Percentiles rank a stretch among this genome's conserved stretches.
Evolutionary conservation across 2,888 invertebrate species (phyloP).

Genomic region (Trissolcus brochymenae): DNA sequence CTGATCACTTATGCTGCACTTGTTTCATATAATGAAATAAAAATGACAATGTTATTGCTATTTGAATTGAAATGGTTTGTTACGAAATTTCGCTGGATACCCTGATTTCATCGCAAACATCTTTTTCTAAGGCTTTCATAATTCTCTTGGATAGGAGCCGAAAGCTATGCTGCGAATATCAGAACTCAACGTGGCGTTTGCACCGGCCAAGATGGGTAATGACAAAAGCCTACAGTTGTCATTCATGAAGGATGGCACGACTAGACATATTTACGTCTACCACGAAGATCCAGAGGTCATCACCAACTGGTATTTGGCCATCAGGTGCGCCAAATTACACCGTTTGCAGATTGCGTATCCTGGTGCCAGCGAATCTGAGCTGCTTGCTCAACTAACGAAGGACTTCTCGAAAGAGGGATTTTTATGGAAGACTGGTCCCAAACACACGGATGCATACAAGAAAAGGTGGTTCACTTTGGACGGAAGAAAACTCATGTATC

Average conservation of each 20-base stretch:
- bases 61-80: no score
- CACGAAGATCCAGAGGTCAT: conserved; percentile 91
- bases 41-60: no score
- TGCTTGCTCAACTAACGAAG: conserved; percentile 84
- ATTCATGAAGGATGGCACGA: conserved; percentile 89
- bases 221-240: conserved; percentile 90
- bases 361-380: conserved; percentile 83
- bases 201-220: conserved; percentile 87
- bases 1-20: no score
- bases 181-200: conserved; percentile 89
- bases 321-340: conserved; percentile 90
- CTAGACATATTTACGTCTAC: conserved; percentile 91
- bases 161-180: conserved; percentile 89
- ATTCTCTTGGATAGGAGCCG: conserved; percentile 80
- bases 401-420: conserved; percentile 92
- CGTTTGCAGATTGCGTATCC: conserved; percentile 90
- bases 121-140: conserved; percentile 8
- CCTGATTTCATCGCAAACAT: not conserved
- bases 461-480: conserved; percentile 93
- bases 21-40: no score
- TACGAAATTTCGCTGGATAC: conserved; percentile 8
- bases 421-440: conserved; percentile 92
- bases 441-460: conserved; percentile 87
- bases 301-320: conserved; percentile 90
- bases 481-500: conserved; percentile 94